phyloP scores from a whole-genome alignment of 1,140 invertebrate genomes.

The Prorops nasuta region DNA sequence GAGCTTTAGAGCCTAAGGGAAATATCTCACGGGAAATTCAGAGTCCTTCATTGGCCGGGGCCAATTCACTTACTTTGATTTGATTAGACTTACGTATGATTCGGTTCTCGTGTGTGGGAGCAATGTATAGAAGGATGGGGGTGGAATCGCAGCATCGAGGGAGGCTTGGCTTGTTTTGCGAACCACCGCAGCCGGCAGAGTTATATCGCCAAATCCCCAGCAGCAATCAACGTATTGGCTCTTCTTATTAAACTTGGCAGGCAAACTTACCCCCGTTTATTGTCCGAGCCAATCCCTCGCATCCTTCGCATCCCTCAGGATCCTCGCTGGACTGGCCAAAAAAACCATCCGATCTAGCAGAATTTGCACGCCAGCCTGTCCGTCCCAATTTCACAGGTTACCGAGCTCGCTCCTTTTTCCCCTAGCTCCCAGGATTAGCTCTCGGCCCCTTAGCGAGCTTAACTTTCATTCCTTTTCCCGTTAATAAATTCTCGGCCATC shows the following conservation, averaged over 20 bases:
- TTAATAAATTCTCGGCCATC: no score
- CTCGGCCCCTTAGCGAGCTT: no score
- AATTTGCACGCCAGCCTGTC: no score
- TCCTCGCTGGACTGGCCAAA: not conserved
- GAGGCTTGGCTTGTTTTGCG: conserved; percentile 38
- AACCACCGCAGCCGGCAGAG: conserved; percentile 19
- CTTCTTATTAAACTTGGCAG: conserved; percentile 47
- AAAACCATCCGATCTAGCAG: no score
- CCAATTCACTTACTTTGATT: conserved; percentile 57
- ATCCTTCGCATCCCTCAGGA: not conserved
- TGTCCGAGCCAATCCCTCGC: conserved; percentile 2
- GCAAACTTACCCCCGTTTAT: conserved; percentile 24
- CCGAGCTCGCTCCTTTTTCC: not conserved
- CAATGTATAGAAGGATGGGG: not conserved
- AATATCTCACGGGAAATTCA: conserved; percentile 18
- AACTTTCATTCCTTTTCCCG: no score
- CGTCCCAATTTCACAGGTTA: not conserved
- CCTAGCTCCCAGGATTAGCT: no score
- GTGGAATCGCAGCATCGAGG: conserved; percentile 9
- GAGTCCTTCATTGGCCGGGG: conserved; percentile 24
- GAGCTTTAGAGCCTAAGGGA: conserved; percentile 19
- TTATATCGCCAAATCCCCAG: conserved; percentile 30
- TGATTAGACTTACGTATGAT: conserved; percentile 49
- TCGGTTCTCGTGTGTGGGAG: conserved; percentile 18
- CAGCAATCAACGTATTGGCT: conserved; percentile 48